These are phyloP conservation scores for Rallus limicola DNA, from an alignment of 2,113 vertebrate species.

Conservation along the genomic window DNA sequence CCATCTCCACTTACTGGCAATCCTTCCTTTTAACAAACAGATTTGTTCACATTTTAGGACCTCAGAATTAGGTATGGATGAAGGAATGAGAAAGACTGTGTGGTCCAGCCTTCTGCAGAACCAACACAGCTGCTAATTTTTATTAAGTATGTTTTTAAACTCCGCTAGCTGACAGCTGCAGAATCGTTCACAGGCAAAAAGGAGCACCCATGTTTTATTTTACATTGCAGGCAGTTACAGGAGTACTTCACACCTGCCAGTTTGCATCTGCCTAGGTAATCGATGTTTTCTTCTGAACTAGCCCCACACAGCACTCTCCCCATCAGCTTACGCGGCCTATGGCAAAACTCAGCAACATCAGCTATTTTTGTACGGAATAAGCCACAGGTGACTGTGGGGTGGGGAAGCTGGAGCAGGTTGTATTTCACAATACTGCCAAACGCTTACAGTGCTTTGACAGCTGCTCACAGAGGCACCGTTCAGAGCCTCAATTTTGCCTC, in stretches of 20 bases:
- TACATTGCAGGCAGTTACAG: neutral
- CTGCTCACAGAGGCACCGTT: neutral
- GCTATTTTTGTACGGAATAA: slow-evolving; percentile 21
- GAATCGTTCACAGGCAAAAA: neutral
- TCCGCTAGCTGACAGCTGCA: neutral
- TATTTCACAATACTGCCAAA: neutral
- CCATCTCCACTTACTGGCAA: neutral
- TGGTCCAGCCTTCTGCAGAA: neutral
- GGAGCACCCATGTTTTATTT: neutral
- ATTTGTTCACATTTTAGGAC: neutral
- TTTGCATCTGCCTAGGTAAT: slow-evolving; percentile 19
- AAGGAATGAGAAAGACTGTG: neutral
- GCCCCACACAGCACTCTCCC: neutral
- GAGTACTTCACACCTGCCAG: slow-evolving; percentile 61
- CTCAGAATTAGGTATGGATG: neutral
- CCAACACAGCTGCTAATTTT: neutral
- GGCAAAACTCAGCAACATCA: slow-evolving; percentile 9
- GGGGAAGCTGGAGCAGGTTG: neutral
- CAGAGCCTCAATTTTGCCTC: neutral
- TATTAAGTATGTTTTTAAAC: neutral
- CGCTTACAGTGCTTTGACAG: slow-evolving; percentile 17
- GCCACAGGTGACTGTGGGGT: neutral
- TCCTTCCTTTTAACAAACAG: neutral
- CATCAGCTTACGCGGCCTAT: neutral
- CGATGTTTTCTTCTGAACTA: neutral